Base-by-base conservation (phyloP, 2,797 vertebrate species). In the Catamblyrhynchus diadema region DNA sequence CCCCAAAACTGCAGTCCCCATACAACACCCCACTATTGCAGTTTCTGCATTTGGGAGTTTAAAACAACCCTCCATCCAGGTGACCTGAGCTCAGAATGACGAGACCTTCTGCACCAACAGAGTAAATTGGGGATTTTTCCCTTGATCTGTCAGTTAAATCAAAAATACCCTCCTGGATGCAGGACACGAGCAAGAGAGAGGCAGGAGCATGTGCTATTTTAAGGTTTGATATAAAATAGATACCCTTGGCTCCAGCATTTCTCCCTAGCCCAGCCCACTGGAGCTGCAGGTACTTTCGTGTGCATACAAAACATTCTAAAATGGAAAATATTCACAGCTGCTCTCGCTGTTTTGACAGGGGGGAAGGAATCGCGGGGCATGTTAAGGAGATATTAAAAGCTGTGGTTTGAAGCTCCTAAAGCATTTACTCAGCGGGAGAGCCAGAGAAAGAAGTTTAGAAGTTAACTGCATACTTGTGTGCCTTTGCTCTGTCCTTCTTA, bases 401-500 rank as follows among this genome's bases (percentile, higher is more conserved):
- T 80, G 85, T 17, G 91, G 92, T 88, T 95, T 93, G 96, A 91
- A 97, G 94, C 90, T 96, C 96, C 91, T 72, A 91, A 93, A 94
- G 90, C 90, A 70, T 94, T 94, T 95, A 80, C 95, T 73, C 93
- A 88, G 96, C 82, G 1, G 93, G 95, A 93, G 93, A 93, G 42
- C 72, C 81, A 50, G 62, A 81, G 91, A 83, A 88, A 90, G 79
- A 90, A 94, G 95, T 93, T 93, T 89, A 78, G 91, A 87, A 95
- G 93, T 87, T 92, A 90, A 81, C 94, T 90, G 74, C 73, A 50
- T 54, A 45, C 77, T 80, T 75, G 80, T 60, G 75, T 94, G 94
- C 92, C 93, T 97, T 95, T 95, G 95, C 95, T 93, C 88, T 88
- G 94, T 87, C 95, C 94, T 96, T 97, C 90, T 97, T 89, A 90